Conservation (phyloP, 2,113 vertebrate species). For the Porphyrio hochstetteri region DNA sequence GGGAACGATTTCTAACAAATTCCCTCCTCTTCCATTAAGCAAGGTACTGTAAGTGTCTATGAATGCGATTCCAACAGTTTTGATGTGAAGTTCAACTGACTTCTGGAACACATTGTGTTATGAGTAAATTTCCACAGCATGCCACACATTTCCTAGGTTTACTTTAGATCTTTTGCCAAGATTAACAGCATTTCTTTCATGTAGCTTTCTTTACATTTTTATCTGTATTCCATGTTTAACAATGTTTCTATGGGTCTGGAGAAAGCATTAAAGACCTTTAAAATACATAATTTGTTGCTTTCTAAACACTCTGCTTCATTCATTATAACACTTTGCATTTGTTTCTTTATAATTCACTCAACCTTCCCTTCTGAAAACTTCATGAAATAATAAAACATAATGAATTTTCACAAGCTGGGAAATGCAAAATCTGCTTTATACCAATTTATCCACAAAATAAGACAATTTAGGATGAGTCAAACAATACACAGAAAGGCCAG, state of each 20-base stretch:
- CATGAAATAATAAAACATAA: neutral
- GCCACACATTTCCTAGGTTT: constrained; percentile 53
- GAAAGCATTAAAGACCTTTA: constrained; percentile 36
- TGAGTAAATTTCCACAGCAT: constrained; percentile 56
- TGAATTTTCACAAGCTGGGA: neutral
- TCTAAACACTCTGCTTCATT: constrained; percentile 50
- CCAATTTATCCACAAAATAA: neutral
- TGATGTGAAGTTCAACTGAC: constrained; percentile 7
- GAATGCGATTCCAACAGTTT: constrained; percentile 24
- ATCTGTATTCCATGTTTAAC: constrained; percentile 59
- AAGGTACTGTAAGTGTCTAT: neutral
- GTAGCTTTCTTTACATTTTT: constrained; percentile 61
- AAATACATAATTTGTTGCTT: constrained; percentile 30
- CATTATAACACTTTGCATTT: neutral
- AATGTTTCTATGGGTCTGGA: constrained; percentile 31
- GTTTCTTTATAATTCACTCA: constrained; percentile 2
- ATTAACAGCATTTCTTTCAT: constrained; percentile 57
- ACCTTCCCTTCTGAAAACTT: neutral
- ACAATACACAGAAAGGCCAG: neutral
- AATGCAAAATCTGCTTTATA: neutral
- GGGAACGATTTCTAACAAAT: neutral
- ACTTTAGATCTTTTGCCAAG: constrained; percentile 62
- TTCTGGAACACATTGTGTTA: constrained; percentile 53
- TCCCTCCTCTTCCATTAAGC: neutral
- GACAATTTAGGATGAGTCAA: neutral